Evolutionary conservation across 2,888 invertebrate genomes (phyloP).

Genomic region (Drosophila koepferae): DNA sequence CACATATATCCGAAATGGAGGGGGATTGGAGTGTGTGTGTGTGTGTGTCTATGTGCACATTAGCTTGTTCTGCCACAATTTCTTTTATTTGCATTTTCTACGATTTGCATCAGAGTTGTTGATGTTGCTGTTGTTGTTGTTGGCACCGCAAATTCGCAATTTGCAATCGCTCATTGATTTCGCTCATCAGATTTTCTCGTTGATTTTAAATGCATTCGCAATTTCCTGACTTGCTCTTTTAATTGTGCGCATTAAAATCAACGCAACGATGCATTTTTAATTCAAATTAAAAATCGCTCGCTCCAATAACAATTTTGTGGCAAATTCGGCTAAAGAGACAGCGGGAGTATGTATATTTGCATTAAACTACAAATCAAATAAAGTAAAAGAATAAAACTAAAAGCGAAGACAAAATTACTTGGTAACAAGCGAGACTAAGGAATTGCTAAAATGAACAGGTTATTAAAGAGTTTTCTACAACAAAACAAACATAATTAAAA

Average conservation of each 20-base stretch:
- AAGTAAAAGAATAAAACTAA: neutral
- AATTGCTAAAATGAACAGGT: no score
- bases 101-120: slow-evolving; percentile 28
- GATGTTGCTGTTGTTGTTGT: slow-evolving; percentile 13
- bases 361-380: neutral
- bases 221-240: slow-evolving; percentile 76
- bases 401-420: neutral
- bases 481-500: no score
- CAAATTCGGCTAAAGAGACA: slow-evolving; percentile 12
- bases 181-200: slow-evolving; percentile 65
- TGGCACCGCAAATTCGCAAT: slow-evolving; percentile 55
- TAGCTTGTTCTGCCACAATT: slow-evolving; percentile 64
- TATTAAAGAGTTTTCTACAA: no score
- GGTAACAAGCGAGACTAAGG: neutral
- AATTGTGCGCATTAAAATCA: slow-evolving; percentile 74
- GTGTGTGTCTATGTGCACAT: slow-evolving; percentile 41
- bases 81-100: slow-evolving; percentile 58
- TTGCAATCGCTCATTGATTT: slow-evolving; percentile 77
- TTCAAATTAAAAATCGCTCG: slow-evolving; percentile 72
- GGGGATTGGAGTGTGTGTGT: neutral
- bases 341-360: slow-evolving; percentile 13
- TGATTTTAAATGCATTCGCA: slow-evolving; percentile 74
- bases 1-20: slow-evolving; percentile 7
- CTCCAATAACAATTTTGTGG: slow-evolving; percentile 31
- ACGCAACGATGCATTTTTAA: slow-evolving; percentile 75